These are phyloP conservation scores for Venustoraphidia nigricollis DNA, from an alignment of 2,888 invertebrate genomes.

Conservation along the genomic window DNA sequence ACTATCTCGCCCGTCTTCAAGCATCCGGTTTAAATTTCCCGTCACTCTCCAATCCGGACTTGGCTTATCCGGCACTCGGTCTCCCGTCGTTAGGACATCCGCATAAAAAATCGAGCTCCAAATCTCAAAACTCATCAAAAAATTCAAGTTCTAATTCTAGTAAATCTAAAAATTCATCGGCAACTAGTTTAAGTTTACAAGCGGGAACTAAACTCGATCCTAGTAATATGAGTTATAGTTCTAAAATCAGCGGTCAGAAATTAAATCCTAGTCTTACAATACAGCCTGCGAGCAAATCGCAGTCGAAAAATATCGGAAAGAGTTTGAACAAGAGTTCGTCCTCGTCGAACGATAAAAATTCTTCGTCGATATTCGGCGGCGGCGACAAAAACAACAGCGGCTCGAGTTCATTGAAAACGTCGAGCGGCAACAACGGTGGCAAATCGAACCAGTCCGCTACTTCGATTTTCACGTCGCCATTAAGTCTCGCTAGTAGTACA, in stretches of 20 bases:
- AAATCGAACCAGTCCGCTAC: slow-evolving; percentile 19
- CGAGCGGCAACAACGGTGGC: slow-evolving; percentile 13
- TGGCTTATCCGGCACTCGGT: slow-evolving; percentile 40
- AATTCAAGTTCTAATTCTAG: slow-evolving; percentile 17
- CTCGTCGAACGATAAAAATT: slow-evolving; percentile 9
- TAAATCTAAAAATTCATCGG: slow-evolving; percentile 11
- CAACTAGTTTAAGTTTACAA: slow-evolving; percentile 12
- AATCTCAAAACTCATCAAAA: slow-evolving; percentile 14
- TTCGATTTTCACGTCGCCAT: slow-evolving; percentile 27
- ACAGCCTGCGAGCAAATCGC: slow-evolving; percentile 5
- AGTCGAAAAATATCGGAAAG: slow-evolving; percentile 5
- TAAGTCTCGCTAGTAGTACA: slow-evolving; percentile 23
- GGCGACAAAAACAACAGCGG: slow-evolving; percentile 16
- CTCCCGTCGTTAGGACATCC: slow-evolving; percentile 30
- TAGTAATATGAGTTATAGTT: slow-evolving; percentile 4
- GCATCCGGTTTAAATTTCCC: slow-evolving; percentile 63
- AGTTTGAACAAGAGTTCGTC: neutral
- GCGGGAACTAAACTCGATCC: slow-evolving; percentile 15
- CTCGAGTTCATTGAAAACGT: slow-evolving; percentile 11
- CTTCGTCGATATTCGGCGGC: slow-evolving; percentile 11
- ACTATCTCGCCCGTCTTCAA: slow-evolving; percentile 70
- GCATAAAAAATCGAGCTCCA: slow-evolving; percentile 18
- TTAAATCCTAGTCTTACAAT: slow-evolving; percentile 7
- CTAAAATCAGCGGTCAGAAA: slow-evolving; percentile 4
- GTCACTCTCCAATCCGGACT: slow-evolving; percentile 37